phyloP scores from a whole-genome alignment of 2,113 vertebrate genomes.

The Sterna hirundo region DNA sequence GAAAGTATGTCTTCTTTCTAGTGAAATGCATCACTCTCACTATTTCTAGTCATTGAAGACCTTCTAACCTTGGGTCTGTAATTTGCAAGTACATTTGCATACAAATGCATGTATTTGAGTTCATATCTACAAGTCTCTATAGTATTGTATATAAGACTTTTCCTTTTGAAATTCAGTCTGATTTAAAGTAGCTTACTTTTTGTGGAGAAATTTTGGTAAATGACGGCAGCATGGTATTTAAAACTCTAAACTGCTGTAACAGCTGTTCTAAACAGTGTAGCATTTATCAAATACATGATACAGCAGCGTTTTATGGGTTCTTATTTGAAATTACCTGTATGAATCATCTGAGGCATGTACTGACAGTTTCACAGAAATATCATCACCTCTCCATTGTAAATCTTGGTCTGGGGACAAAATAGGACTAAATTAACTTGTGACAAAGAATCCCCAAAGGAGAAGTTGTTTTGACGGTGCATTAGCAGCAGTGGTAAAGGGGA shows the following conservation, averaged over 20 bases:
- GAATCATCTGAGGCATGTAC: not conserved
- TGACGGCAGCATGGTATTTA: not conserved
- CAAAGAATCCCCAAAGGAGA: not conserved
- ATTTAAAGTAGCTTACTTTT: not conserved
- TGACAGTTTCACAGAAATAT: not conserved
- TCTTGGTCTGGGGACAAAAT: not conserved
- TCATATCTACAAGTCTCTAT: not conserved
- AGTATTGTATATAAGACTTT: not conserved
- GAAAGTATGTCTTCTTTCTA: not conserved
- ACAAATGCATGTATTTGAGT: fast-evolving
- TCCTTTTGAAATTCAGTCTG: not conserved
- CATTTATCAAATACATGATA: not conserved
- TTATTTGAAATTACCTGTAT: not conserved
- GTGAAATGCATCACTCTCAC: not conserved
- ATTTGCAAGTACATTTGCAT: not conserved
- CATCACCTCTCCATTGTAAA: not conserved
- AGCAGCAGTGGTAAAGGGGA: not conserved
- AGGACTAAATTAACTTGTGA: not conserved
- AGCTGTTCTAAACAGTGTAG: not conserved
- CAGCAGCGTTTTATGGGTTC: not conserved
- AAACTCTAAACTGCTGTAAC: not conserved
- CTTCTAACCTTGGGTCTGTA: not conserved
- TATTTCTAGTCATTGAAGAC: not conserved
- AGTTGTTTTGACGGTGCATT: not conserved
- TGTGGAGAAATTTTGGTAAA: not conserved